These are phyloP conservation scores for Pyrrhopygopsis socrates DNA, from an alignment of 2,888 invertebrate species.

Conservation along the genomic window DNA sequence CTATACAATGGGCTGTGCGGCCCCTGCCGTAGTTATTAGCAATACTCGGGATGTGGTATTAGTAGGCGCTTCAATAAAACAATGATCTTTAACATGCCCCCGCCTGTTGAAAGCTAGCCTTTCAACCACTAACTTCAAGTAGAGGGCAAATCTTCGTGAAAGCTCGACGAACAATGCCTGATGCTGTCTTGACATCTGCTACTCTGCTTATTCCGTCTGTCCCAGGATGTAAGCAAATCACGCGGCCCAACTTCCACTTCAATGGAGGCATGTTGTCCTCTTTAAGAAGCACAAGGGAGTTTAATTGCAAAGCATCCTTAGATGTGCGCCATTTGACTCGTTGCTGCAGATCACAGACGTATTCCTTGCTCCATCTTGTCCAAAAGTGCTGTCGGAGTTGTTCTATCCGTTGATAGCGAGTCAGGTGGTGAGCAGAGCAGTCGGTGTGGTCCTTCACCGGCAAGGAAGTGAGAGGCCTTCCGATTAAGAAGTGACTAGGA, in stretches of 20 bases:
- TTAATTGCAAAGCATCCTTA: too few relatives aligned
- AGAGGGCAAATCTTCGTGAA: slow-evolving; percentile 43
- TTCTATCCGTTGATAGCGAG: slow-evolving; percentile 32
- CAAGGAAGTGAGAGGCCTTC: slow-evolving; percentile 62
- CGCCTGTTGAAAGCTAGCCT: slow-evolving; percentile 26
- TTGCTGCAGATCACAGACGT: slow-evolving; percentile 24
- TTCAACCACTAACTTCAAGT: slow-evolving; percentile 22
- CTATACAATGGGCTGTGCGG: too few relatives aligned
- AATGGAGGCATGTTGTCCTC: slow-evolving; percentile 27
- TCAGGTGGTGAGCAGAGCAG: neutral
- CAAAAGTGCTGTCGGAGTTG: slow-evolving; percentile 48
- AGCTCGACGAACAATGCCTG: slow-evolving; percentile 26
- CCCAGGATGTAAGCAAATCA: slow-evolving; percentile 18
- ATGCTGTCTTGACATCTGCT: slow-evolving; percentile 28
- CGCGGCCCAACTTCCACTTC: slow-evolving; percentile 40
- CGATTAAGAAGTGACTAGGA: slow-evolving; percentile 77
- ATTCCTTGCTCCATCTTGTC: slow-evolving; percentile 11
- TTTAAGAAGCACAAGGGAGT: too few relatives aligned
- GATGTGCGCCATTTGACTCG: slow-evolving; percentile 26
- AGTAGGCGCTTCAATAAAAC: neutral
- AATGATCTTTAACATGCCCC: slow-evolving; percentile 21
- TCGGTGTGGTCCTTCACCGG: slow-evolving; percentile 4
- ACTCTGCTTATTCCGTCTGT: slow-evolving; percentile 25
- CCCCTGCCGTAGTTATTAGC: too few relatives aligned
- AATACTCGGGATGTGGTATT: too few relatives aligned